Evolutionary conservation across 53 echinoderm and acorn worm species (phyloP).

Genomic region (Mesocentrotus franciscanus): DNA sequence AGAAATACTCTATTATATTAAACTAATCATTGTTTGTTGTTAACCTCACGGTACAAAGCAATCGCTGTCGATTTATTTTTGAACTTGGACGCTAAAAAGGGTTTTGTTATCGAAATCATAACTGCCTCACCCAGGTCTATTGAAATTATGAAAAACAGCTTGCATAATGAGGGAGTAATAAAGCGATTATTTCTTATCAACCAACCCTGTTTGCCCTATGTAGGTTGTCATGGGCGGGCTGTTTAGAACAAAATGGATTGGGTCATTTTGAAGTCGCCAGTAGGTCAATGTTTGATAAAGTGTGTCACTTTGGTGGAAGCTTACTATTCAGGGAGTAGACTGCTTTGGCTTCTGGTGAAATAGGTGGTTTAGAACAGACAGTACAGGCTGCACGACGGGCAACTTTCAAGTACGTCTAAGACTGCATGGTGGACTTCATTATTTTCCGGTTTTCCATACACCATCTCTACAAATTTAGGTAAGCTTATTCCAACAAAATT

Average conservation of each 20-base stretch:
- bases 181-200: neutral
- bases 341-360: neutral
- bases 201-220: neutral
- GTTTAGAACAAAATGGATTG: neutral
- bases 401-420: neutral
- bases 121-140: neutral
- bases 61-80: constrained; percentile 5
- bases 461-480: neutral
- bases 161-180: constrained; percentile 17
- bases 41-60: neutral
- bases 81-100: neutral
- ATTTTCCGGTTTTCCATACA: neutral
- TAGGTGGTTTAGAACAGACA: neutral
- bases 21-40: neutral
- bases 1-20: neutral
- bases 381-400: neutral
- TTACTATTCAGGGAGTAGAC: neutral
- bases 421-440: too few relatives aligned
- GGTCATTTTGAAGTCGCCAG: neutral
- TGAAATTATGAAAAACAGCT: neutral
- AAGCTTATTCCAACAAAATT: neutral
- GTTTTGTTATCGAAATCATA: neutral
- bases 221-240: neutral
- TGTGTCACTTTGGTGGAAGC: neutral
- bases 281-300: neutral